Base-by-base conservation (phyloP, 2,888 invertebrate genomes). In the Sphinx pinastri region DNA sequence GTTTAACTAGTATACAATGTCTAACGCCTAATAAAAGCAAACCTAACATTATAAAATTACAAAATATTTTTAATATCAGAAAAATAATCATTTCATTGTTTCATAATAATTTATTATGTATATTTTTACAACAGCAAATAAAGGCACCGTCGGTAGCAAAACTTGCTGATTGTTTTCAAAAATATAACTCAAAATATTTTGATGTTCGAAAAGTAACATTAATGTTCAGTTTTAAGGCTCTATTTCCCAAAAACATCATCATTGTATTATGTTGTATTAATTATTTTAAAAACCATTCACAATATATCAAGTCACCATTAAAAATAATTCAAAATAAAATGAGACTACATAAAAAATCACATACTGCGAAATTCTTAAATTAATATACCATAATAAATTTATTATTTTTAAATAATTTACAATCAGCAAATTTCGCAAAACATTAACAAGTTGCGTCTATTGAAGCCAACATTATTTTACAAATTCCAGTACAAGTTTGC, bases 61-160 rank as follows among this genome's bases (percentile, higher is more conserved):
- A 58, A 68, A 51, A 58, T 55, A 59, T 16, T 25, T 49, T 57
- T 68, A 19, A 52, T 52, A 63, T 63, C 63, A 63, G 63, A 63
- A 63, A 63, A 63, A 63, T 63, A 63, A 63, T 55, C 31, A 51
- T 51, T 38, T 45, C n/a, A 52, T 52, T 25, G 31, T 14, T 68
- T 49, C 31, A 31, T 45, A 31, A 67, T 67, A 54, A 67, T 52
- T 16, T 16, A 38, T 19, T 60, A 69, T 63, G 63, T 63, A 63
- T 63, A 60, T 57, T 52, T 38, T n/a, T 63, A 69, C 52, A 68
- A 68, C 54, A 68, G 68, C 68, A 69, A 68, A 68, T 59, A 68
- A 68, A 68, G 59, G 68, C 59, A 68, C 68, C 59, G 54, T 38
- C 55, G 54, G 54, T 57, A 55, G 68, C 54, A 57, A 68, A 67